Base-by-base conservation (phyloP, 2,888 invertebrate species). In the Nomada hirtipes region DNA sequence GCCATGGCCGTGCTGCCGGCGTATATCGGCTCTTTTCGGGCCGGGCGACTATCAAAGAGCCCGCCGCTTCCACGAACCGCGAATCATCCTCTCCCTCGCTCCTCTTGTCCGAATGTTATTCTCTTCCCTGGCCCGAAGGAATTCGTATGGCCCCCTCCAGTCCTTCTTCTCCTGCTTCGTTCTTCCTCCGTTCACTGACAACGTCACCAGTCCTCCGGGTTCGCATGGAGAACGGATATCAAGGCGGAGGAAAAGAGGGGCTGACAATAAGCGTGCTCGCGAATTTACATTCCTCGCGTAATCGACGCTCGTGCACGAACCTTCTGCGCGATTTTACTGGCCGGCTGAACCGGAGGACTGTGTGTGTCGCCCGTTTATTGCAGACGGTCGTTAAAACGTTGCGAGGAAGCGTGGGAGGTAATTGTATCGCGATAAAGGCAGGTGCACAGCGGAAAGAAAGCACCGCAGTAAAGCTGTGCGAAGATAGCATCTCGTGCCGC, bases 1-100 rank as follows among this genome's bases (percentile, higher is more conserved):
- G 87, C 84, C 88, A 84, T 81, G 69, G 42, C 18, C 70, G n/a
- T 26, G 29, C 73, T 26, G 71, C 59, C 72, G 64, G 79, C 77
- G 50, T 57, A 44, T 78, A 85, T 89, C 88, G 84, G 82, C 76
- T 79, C 77, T 72, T 83, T 72, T 83, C 79, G 84, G 77, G 47
- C 78, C 79, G 76, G 60, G 53, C 59, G 71, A 61, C 78, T 88
- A 87, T 89, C 90, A 90, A 90, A 90, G 89, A 76, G 71, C 73
- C 71, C 86, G 86, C 88, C 88, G 81, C 84, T 83, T 81, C 76
- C 82, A 78, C 71, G 81, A 78, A 74, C 23, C 80, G 74, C 75
- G 59, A 60, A 53, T 64, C 72, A 29, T 10, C 42, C 26, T 20
- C 11, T 53, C n/a, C 3, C 2, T 20, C 44, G 47, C 23, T 1